Conservation (phyloP, 2,113 vertebrate species). For the Leuciscus idus region DNA sequence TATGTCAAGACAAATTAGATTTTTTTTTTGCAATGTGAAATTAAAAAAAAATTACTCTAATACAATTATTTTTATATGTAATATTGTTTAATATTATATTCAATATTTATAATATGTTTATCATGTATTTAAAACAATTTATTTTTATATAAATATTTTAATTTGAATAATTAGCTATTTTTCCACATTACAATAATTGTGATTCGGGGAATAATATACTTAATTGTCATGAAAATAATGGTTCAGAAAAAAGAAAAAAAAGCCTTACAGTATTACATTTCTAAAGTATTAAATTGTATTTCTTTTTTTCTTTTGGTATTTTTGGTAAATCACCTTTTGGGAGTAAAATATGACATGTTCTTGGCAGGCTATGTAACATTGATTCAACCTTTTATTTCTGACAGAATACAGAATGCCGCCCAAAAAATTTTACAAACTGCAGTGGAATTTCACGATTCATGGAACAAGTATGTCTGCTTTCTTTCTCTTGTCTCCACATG, state of each 20-base stretch:
- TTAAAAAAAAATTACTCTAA: not conserved
- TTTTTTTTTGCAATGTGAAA: not conserved
- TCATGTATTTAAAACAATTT: not conserved
- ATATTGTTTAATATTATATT: not conserved
- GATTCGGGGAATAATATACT: not conserved
- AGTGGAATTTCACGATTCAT: slow-evolving; percentile 63
- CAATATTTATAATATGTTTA: not conserved
- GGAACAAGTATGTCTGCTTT: slow-evolving; percentile 62
- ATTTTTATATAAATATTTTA: not conserved
- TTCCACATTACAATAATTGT: too few species aligned
- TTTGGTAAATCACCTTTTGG: not conserved
- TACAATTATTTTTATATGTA: not conserved
- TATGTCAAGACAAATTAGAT: too few species aligned
- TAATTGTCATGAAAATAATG: not conserved
- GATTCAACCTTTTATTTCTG: not conserved
- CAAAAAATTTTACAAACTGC: slow-evolving; percentile 54
- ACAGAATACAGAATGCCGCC: slow-evolving; percentile 56
- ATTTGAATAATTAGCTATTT: too few species aligned
- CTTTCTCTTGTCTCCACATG: slow-evolving; percentile 42
- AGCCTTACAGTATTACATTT: not conserved
- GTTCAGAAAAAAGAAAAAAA: not conserved
- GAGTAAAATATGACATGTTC: slow-evolving; percentile 8
- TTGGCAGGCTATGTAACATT: not conserved
- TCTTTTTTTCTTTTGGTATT: not conserved
- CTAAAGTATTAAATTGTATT: not conserved